Percentiles rank a stretch among this genome's conserved stretches.
phyloP scores from a whole-genome alignment of 1,140 invertebrate genomes.

The Cotesia glomerata region DNA sequence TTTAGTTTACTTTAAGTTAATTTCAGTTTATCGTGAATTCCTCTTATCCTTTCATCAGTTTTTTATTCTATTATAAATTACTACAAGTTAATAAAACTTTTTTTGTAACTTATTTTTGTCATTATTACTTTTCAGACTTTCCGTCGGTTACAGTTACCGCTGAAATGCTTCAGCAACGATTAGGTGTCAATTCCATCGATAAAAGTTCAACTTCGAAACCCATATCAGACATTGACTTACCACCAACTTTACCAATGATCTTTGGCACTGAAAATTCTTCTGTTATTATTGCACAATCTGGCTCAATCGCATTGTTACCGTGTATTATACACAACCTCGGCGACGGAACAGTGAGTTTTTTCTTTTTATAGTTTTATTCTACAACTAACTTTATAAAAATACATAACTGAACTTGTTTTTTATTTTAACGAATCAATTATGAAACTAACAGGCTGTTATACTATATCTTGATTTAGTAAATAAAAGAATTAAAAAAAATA shows the following conservation, averaged over 20 bases:
- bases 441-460: no score
- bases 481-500: no score
- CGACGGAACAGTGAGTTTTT: constrained; percentile 80
- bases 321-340: constrained; percentile 84
- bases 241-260: constrained; percentile 65
- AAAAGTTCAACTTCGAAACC: constrained; percentile 41
- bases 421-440: no score
- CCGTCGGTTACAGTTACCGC: constrained; percentile 41
- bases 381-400: background rate
- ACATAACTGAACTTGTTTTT: no score
- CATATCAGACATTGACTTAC: constrained; percentile 51
- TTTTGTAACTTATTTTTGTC: background rate
- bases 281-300: constrained; percentile 79
- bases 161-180: constrained; percentile 47
- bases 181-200: constrained; percentile 55
- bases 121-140: constrained; percentile 37
- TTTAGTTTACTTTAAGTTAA: background rate
- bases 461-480: no score
- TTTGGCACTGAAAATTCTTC: constrained; percentile 85
- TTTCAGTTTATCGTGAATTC: background rate
- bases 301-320: constrained; percentile 79
- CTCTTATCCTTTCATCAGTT: background rate
- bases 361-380: background rate
- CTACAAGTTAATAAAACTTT: constrained; percentile 2
- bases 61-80: background rate